Base-by-base conservation (phyloP, 1,140 invertebrate genomes). In the Hylaeus anthracinus region DNA sequence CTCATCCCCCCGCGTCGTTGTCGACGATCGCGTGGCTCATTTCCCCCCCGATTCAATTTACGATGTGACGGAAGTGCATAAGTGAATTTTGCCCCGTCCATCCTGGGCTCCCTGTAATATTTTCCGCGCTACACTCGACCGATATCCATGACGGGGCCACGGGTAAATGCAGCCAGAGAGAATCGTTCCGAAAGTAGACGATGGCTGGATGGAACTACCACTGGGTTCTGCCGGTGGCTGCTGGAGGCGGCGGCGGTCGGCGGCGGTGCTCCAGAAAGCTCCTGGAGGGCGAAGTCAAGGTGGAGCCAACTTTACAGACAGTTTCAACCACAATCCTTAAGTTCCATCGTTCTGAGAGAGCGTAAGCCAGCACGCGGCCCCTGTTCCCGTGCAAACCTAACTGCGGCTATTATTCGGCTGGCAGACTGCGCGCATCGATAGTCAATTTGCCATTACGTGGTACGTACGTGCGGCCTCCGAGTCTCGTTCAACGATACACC, bases 311-410 rank as follows among this genome's bases (percentile, higher is more conserved):
- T 88, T 88, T 70, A 79, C 86, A 88, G 87, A 88, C 86, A 86
- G 83, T 88, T 88, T 74, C 63, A 79, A 88, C 87, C 87, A 81
- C 87, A 84, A 86, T 88, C 84, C 86, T 88, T 79, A 88, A 88
- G 86, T 88, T 88, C 71, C 72, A 56, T 87, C 82, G 82, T 79
- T 66, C 61, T 61, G 10, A n/a, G 80, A 9, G 37, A 56, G 56
- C 9, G 56, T 45, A 45, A 70, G 72, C 48, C 15, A 45, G 75
- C 53, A 39, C 45, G 55, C 48, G 56, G 39, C 3, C 55, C 37
- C 43, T 85, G 72, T 70, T 85, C 75, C 37, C 55, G 45, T 72
- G 76, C 65, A 79, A 86, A 83, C 75, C 76, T 61, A 75, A 75
- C 67, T 70, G 58, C 58, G 74, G 75, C 79, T 73, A 79, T 81